Conservation (phyloP, 2,888 invertebrate species). For the Unio pictorum region DNA sequence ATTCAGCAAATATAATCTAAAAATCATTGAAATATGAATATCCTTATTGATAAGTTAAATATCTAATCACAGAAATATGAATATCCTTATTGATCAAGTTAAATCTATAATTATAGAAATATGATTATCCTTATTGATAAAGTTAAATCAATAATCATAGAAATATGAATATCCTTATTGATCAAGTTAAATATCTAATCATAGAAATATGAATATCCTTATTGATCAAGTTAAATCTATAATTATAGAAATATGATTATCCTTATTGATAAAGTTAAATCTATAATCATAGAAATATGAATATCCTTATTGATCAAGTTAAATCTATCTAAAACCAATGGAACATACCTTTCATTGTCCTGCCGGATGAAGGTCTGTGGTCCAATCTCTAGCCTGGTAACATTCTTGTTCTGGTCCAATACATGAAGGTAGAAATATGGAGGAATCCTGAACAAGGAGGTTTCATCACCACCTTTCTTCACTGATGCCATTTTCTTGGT, state of each 20-base stretch:
- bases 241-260: too few species aligned
- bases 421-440: slow-evolving; percentile 74
- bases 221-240: background rate
- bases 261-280: too few species aligned
- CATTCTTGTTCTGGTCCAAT: slow-evolving; percentile 74
- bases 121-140: too few species aligned
- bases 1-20: too few species aligned
- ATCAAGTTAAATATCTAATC: background rate
- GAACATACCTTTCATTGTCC: slow-evolving; percentile 73
- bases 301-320: too few species aligned
- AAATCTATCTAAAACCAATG: background rate
- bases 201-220: too few species aligned
- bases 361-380: slow-evolving; percentile 74
- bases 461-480: too few species aligned
- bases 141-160: background rate
- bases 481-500: too few species aligned
- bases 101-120: background rate
- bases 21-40: too few species aligned
- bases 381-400: slow-evolving; percentile 73
- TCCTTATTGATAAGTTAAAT: too few species aligned
- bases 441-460: slow-evolving; percentile 70
- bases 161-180: too few species aligned
- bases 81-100: too few species aligned
- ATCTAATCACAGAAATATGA: background rate
- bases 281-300: background rate